Conservation (phyloP, 2,113 vertebrate species). For the Malurus cyaneus region DNA sequence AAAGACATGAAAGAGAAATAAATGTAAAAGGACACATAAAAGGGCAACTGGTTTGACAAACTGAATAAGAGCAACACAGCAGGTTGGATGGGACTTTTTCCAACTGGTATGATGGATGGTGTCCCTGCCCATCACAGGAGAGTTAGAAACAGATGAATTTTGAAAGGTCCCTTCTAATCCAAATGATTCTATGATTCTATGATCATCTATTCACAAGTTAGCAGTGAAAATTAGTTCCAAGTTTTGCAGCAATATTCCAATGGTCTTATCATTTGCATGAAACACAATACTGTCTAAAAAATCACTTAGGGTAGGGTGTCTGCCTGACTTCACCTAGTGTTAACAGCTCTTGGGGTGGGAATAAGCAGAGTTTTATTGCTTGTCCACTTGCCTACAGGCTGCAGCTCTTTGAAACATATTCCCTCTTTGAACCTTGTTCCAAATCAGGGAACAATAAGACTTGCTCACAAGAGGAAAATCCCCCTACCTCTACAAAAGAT, state of each 20-base stretch:
- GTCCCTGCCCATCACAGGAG: accelerated
- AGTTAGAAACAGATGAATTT: neutral
- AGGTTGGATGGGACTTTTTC: neutral
- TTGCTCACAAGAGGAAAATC: neutral
- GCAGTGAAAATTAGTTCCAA: neutral
- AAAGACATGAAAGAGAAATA: neutral
- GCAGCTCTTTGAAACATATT: neutral
- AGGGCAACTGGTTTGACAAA: neutral
- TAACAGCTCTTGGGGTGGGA: neutral
- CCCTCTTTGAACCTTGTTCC: neutral
- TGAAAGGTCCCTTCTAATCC: neutral
- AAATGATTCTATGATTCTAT: neutral
- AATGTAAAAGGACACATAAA: neutral
- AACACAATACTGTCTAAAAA: neutral
- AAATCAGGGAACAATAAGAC: neutral
- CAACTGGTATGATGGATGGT: neutral
- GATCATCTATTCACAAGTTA: neutral
- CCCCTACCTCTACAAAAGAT: neutral
- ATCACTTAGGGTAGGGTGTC: neutral
- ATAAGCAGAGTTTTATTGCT: neutral
- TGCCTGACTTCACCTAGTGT: neutral
- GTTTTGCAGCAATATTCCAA: neutral
- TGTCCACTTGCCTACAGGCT: neutral
- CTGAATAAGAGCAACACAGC: neutral
- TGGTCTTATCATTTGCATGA: neutral